Evolutionary conservation across 2,888 invertebrate species (phyloP), one percentile per base, ranked within the genome.

Genomic region (Carterocephalus palaemon): DNA sequence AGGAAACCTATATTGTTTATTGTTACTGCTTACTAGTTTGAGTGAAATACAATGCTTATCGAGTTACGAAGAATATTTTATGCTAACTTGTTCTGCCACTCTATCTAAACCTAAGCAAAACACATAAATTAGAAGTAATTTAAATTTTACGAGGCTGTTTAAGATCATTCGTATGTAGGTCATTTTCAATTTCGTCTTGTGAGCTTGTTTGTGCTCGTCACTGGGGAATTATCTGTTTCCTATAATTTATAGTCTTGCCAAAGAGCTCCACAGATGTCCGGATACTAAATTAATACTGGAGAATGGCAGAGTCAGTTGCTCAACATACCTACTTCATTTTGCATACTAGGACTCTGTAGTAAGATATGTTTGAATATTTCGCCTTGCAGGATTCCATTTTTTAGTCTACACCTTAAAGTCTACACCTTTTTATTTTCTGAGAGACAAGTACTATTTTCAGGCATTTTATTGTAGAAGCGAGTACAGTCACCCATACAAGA

Each of bases 1-100:
- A 26, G 10, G 26, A 12, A 12, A 26, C n/a, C n/a, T n/a, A n/a
- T n/a, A 26, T 12, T 12, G 10, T 12, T 1, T 26, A 5, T 2
- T 26, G 6, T 10, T 26, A 6, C 2, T 5, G n/a, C n/a, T n/a
- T n/a, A n/a, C n/a, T n/a, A n/a, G n/a, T n/a, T n/a, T n/a, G n/a
- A n/a, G n/a, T n/a, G n/a, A n/a, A n/a, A n/a, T n/a, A n/a, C n/a
- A n/a, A n/a, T n/a, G n/a, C n/a, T n/a, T n/a, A n/a, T n/a, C 67
- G 62, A 62, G 56, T 60, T 61, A 55, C 59, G 49, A 58, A 56
- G 70, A 69, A n/a, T n/a, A n/a, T n/a, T 68, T 67, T 60, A 50
- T 40, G 15, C 8, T 23, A 23, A 41, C 12, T 19, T 32, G 12
- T 26, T 33, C 19, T 4, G n/a, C 12, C 19, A 19, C 10, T 19